Base-by-base conservation (phyloP, 1,140 invertebrate species). In the Heliconius congener region DNA sequence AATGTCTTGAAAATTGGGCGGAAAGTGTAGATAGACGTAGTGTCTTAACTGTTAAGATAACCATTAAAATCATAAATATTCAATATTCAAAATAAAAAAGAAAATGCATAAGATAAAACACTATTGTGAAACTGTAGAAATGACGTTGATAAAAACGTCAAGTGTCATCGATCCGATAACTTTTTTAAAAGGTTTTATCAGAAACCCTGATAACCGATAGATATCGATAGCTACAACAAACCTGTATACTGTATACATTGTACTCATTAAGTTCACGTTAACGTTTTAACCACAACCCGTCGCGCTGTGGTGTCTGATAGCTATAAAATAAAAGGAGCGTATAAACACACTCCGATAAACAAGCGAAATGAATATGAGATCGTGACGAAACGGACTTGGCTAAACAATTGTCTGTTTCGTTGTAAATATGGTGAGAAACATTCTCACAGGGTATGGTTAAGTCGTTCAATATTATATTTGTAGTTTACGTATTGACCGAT, bases 341-440 rank as follows among this genome's bases (percentile, higher is more conserved):
- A 88, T 88, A 88, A 82, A 81, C 74, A 90, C 86, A 90, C 83
- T 87, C 86, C 82, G 88, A 89, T 90, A 89, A 88, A 86, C 88
- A 90, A 86, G 84, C 84, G 84, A 85, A 86, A 87, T 87, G 83
- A 85, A 84, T 82, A 80, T 81, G 82, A 86, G 85, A 81, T 83
- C 81, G 82, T 86, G 84, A 84, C 84, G 84, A 88, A 87, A 84
- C 82, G 81, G 75, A 55, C 76, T 83, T 55, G 83, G 81, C 75
- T 76, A 73, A 80, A 86, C 81, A 80, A 82, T 81, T 81, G 73
- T 80, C 52, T 83, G 82, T 79, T 74, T 77, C 42, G 55, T 71
- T 78, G 13, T 75, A 74, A 80, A 50, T 76, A 73, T 70, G 73
- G 71, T 76, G 80, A 57, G 79, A 81, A 81, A 78, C 16, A 70